Conservation (phyloP, 2,113 vertebrate species). For the Anhinga anhinga region DNA sequence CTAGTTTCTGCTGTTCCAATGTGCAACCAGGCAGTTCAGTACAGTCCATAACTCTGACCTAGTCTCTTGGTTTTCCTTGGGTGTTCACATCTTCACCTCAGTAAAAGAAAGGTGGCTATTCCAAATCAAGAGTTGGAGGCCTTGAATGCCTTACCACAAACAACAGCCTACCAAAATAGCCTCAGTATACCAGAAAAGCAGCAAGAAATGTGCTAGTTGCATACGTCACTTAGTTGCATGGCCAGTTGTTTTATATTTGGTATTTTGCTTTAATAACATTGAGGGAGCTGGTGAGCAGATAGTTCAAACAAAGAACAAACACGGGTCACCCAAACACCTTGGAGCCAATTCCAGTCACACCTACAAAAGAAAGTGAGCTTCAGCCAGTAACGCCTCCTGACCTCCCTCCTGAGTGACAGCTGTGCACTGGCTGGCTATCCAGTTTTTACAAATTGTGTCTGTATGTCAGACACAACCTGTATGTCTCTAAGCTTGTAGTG, state of each 20-base stretch:
- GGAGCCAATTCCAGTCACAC: rapidly evolving
- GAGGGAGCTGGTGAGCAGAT: not conserved
- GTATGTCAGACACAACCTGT: not conserved
- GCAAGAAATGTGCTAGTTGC: not conserved
- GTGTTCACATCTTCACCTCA: not conserved
- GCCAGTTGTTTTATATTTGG: not conserved
- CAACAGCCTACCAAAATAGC: not conserved
- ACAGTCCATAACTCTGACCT: not conserved
- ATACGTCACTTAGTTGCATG: not conserved
- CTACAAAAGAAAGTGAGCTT: not conserved
- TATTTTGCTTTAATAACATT: not conserved
- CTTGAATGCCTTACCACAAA: not conserved
- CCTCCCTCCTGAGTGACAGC: not conserved
- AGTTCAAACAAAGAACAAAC: not conserved
- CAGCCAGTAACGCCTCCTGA: not conserved
- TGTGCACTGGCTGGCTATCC: not conserved
- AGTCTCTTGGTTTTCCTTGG: not conserved
- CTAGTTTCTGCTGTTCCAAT: not conserved
- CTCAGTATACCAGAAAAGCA: not conserved
- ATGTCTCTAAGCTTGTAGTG: not conserved
- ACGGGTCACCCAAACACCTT: not conserved
- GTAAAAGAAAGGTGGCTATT: not conserved
- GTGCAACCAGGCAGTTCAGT: not conserved
- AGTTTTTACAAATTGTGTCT: not conserved
- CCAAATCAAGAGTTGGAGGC: not conserved